Evolutionary conservation across 30 jellyfish, hydroid and myxozoan genomes (phyloP).

Genomic region (Clytia hemisphaerica): DNA sequence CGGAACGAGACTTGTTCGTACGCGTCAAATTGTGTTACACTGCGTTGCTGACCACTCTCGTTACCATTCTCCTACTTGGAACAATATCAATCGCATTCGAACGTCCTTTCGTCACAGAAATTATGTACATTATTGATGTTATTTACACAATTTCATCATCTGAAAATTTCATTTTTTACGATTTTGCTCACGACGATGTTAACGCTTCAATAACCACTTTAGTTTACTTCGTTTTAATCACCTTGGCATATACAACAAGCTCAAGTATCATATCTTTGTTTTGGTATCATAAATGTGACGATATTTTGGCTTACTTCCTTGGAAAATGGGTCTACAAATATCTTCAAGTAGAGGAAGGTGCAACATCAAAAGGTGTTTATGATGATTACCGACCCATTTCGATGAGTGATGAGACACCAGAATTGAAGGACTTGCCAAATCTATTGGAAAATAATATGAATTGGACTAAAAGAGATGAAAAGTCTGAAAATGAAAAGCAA

Average conservation of each 20-base stretch:
- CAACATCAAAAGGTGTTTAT: no score
- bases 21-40: background rate
- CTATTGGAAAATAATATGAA: no score
- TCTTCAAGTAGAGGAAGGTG: no score
- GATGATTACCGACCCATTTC: no score
- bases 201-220: background rate
- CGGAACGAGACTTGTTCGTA: background rate
- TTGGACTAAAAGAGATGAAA: no score
- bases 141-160: background rate
- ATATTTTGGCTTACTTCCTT: no score
- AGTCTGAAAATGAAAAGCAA: no score
- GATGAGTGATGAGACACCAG: no score
- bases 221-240: background rate
- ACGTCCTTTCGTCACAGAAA: background rate
- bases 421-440: no score
- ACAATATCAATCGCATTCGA: background rate
- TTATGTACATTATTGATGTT: background rate
- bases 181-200: background rate
- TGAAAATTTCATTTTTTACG: background rate
- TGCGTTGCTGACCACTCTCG: background rate
- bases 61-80: background rate
- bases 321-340: no score
- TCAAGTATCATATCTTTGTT: no score
- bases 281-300: no score
- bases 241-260: background rate